Evolutionary conservation across 2,113 vertebrate species (phyloP).

Genomic region (Sterrhoptilus dennistouni): DNA sequence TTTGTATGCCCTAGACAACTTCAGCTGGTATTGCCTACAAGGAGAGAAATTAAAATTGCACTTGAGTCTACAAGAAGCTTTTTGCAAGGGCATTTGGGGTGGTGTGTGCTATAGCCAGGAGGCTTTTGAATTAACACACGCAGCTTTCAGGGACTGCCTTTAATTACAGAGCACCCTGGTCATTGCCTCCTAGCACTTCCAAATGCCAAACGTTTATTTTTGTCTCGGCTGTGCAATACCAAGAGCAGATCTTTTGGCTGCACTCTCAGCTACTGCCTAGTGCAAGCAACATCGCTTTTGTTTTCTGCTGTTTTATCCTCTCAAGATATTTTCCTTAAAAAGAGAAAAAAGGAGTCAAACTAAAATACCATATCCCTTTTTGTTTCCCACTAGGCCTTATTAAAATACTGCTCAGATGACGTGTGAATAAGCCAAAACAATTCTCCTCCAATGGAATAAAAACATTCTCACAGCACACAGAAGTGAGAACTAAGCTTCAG

Average conservation of each 20-base stretch:
- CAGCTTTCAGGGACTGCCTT: slow-evolving; percentile 51
- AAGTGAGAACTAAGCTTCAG: neutral
- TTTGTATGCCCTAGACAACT: slow-evolving; percentile 44
- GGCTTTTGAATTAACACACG: slow-evolving; percentile 48
- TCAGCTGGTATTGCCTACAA: slow-evolving; percentile 16
- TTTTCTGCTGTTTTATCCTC: slow-evolving; percentile 6
- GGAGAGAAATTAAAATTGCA: slow-evolving; percentile 40
- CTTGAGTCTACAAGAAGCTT: slow-evolving; percentile 44
- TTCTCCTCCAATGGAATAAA: neutral
- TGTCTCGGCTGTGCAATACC: neutral
- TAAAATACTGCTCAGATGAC: slow-evolving; percentile 33
- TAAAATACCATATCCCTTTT: neutral
- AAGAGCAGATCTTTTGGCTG: slow-evolving; percentile 19
- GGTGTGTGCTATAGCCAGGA: slow-evolving; percentile 44
- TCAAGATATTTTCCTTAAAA: slow-evolving; percentile 42
- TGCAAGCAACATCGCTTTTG: neutral
- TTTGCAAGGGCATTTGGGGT: slow-evolving; percentile 52
- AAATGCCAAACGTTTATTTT: slow-evolving; percentile 55
- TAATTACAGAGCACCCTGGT: slow-evolving; percentile 60
- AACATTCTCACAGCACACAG: neutral
- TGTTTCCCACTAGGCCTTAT: slow-evolving; percentile 26
- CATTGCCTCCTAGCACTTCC: slow-evolving; percentile 26
- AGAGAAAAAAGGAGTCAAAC: slow-evolving; percentile 2
- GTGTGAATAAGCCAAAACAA: slow-evolving; percentile 1
- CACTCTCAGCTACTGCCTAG: neutral